Evolutionary conservation across 2,797 vertebrate species (phyloP).

Genomic region (Zenarchopterus dispar): DNA sequence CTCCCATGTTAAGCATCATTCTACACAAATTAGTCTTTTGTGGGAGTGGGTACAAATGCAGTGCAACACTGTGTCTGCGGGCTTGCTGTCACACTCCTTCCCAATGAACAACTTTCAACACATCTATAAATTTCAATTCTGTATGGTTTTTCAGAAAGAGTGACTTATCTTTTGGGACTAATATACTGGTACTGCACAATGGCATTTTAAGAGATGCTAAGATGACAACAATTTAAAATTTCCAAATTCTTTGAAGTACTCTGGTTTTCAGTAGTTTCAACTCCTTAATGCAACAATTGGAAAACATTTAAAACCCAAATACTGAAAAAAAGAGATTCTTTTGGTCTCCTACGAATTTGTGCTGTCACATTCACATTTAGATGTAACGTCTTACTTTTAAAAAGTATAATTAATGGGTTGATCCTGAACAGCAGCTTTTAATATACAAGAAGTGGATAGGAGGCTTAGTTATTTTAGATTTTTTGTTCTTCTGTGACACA

Average conservation of each 20-base stretch:
- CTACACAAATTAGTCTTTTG: conserved; percentile 23
- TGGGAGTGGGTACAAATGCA: conserved; percentile 24
- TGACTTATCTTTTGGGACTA: neutral
- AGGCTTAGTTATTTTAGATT: neutral
- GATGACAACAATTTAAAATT: too few species aligned
- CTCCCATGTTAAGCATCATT: conserved; percentile 20
- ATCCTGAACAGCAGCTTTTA: neutral
- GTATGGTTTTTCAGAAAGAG: neutral
- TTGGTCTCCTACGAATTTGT: neutral
- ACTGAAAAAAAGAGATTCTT: neutral
- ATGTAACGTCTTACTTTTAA: neutral
- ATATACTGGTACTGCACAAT: too few species aligned
- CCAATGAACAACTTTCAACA: conserved; percentile 4
- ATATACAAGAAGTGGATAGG: neutral
- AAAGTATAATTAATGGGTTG: neutral
- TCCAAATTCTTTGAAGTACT: too few species aligned
- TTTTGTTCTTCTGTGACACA: neutral
- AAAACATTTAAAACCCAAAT: neutral
- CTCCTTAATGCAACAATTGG: too few species aligned
- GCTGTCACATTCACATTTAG: neutral
- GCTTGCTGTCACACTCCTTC: conserved; percentile 7
- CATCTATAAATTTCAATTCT: conserved; percentile 3
- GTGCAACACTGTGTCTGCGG: conserved; percentile 17
- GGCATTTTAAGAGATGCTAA: too few species aligned
- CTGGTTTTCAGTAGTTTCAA: too few species aligned